Percentiles rank a stretch among this genome's conserved stretches.
Evolutionary conservation across 2,113 vertebrate species (phyloP).

Genomic region (Argyrosomus japonicus): DNA sequence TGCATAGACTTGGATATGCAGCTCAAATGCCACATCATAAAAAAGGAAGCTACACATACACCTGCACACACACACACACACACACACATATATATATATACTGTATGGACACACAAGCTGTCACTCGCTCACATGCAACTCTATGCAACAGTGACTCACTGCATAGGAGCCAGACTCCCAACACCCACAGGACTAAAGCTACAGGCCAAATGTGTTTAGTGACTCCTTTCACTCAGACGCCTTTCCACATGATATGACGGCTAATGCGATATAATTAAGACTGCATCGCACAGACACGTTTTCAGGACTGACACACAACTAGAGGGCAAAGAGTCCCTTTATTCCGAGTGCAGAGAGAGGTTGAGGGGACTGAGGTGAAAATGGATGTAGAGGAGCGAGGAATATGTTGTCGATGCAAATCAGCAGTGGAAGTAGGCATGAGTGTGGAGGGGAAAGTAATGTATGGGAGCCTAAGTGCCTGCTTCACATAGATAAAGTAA

Average conservation of each 20-base stretch:
- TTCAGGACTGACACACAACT: conserved; percentile 68
- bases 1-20: conserved; percentile 1
- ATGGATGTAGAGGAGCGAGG: conserved; percentile 28
- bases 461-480: conserved; percentile 45
- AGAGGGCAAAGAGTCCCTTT: conserved; percentile 54
- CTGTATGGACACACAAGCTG: background rate
- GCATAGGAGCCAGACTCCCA: conserved; percentile 40
- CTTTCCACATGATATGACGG: conserved; percentile 74
- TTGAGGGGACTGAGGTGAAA: conserved; percentile 26
- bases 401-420: conserved; percentile 56
- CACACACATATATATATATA: background rate
- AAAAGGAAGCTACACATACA: conserved; percentile 7
- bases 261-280: conserved; percentile 77
- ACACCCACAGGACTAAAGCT: conserved; percentile 65
- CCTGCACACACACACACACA: background rate
- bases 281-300: conserved; percentile 58
- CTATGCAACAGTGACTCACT: conserved; percentile 45
- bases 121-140: conserved; percentile 25
- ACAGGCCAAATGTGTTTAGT: conserved; percentile 76
- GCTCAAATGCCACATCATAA: conserved; percentile 43
- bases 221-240: conserved; percentile 71
- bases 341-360: conserved; percentile 11
- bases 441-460: conserved; percentile 28
- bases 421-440: conserved; percentile 29
- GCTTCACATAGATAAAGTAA: conserved; percentile 53